Evolutionary conservation across 2,113 vertebrate species (phyloP), one percentile per base, ranked within the genome.

Genomic region (Spermophilus dauricus): DNA sequence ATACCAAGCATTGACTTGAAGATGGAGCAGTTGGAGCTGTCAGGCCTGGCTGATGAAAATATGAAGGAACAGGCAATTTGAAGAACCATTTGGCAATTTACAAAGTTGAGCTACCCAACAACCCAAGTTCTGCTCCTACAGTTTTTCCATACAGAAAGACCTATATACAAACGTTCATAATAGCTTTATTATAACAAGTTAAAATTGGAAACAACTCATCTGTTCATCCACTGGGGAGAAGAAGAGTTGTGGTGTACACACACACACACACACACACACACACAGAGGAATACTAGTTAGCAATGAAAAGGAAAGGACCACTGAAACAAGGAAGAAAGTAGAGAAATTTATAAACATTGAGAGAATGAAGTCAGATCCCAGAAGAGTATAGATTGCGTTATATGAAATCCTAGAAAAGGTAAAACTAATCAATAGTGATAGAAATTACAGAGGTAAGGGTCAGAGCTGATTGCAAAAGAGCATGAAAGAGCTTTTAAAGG

Each of bases 141-240:
- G 17, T 8, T 83, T 83, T 76, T 32, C 42, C 45, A 51, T 65
- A 67, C n/a, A 96, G 72, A 87, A 90, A 95, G 80, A 16, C 17
- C 51, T 56, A 1, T 26, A 22, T 48, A 26, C 0, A 45, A 73
- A 24, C 32, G 8, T 85, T 70, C 78, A 37, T 42, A 65, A 37
- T 5, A 72, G 51, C 61, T 95, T 93, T 69, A 34, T 73, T 70
- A 53, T 72, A 76, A 34, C 58, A n/a, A 13, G 5, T 63, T 28
- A 95, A 94, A 84, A 75, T 58, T 72, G 3, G 87, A 67, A 93
- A 76, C 30, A 82, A 37, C 32, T 92, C 75, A 48, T 77, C 8
- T 69, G 16, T 78, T 69, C 26, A 80, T 73, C 80, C 77, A 1
- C 30, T 42, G 32, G 32, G 76, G 30, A 80, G 42, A 8, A 76